Evolutionary conservation across 2,797 vertebrate species (phyloP).

Genomic region (Ataeniobius toweri): DNA sequence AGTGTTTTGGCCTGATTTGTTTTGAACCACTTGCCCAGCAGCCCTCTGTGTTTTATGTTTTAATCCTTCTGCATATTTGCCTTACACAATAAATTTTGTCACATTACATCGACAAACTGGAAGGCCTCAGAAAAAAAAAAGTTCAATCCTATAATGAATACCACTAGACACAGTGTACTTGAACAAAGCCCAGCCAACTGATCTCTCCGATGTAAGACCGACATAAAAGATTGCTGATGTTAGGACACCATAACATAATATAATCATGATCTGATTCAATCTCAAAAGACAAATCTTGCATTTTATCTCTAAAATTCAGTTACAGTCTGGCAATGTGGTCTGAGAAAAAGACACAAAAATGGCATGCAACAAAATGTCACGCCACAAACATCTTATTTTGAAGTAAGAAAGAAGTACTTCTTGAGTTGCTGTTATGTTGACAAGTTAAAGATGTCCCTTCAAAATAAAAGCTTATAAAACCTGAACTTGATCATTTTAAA

Average conservation of each 20-base stretch:
- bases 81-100: neutral
- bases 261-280: neutral
- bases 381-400: neutral
- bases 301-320: neutral
- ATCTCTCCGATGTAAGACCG: neutral
- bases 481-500: too few species aligned
- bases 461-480: too few species aligned
- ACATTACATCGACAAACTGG: neutral
- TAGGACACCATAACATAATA: neutral
- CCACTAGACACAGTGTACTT: neutral
- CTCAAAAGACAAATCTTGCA: neutral
- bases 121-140: neutral
- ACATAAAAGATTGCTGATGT: neutral
- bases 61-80: neutral
- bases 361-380: neutral
- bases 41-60: neutral
- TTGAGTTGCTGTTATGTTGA: neutral
- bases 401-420: neutral
- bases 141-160: too few species aligned
- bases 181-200: neutral
- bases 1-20: neutral
- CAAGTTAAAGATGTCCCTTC: neutral
- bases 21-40: too few species aligned
- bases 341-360: neutral
- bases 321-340: neutral